Conservation (phyloP, 2,113 vertebrate species). For the Sinocyclocheilus grahami region DNA sequence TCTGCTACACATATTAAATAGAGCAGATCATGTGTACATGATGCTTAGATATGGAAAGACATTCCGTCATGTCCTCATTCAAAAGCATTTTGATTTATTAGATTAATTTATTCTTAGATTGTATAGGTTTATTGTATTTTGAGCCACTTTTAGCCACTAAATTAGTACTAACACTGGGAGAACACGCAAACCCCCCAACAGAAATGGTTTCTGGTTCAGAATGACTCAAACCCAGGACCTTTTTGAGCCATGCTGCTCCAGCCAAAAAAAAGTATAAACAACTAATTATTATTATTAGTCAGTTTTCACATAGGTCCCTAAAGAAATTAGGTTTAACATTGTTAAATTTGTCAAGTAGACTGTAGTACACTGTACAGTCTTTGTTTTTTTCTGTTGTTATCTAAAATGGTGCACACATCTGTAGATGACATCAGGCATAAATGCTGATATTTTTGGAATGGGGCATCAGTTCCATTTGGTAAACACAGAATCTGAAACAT, state of each 20-base stretch:
- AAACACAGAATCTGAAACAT: conserved; percentile 39
- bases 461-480: not conserved
- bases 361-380: no score
- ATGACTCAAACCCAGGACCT: no score
- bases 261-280: no score
- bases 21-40: conserved; percentile 45
- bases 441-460: not conserved
- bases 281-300: no score
- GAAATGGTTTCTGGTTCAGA: no score
- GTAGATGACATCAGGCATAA: not conserved
- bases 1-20: conserved; percentile 48
- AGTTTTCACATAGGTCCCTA: not conserved
- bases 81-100: no score
- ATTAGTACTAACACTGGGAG: no score
- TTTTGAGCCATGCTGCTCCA: no score
- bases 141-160: no score
- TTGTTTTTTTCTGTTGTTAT: not conserved
- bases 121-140: no score
- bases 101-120: no score
- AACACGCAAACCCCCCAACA: no score
- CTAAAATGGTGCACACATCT: conserved; percentile 9
- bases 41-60: conserved; percentile 51
- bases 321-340: not conserved
- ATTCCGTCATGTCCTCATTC: conserved; percentile 34
- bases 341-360: not conserved